Percentiles rank a stretch among this genome's conserved stretches.
Evolutionary conservation across 2,797 vertebrate species (phyloP).

Genomic region (Myripristis murdjan): DNA sequence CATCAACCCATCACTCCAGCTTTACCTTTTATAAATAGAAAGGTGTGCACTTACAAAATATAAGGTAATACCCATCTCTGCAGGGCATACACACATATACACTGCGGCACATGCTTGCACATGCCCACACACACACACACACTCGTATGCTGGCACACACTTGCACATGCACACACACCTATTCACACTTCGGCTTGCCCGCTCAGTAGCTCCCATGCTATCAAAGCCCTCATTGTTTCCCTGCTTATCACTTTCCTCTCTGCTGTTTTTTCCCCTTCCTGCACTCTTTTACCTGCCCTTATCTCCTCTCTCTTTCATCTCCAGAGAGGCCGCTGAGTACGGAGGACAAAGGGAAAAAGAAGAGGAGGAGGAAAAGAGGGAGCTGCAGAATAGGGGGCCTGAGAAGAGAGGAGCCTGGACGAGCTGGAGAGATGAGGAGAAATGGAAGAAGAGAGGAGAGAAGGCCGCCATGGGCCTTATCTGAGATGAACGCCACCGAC

Average conservation of each 20-base stretch:
- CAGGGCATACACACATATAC: conserved; percentile 10
- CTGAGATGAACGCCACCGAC: conserved; percentile 57
- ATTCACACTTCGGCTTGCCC: neutral
- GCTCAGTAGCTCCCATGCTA: conserved; percentile 50
- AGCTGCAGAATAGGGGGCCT: conserved; percentile 59
- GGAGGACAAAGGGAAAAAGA: conserved; percentile 54
- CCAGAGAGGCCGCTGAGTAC: conserved; percentile 60
- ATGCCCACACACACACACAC: conserved; percentile 13
- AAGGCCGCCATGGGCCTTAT: conserved; percentile 74
- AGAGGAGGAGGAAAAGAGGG: conserved; percentile 53
- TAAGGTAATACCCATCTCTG: conserved; percentile 2
- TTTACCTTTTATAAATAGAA: conserved; percentile 17
- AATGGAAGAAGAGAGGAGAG: conserved; percentile 54
- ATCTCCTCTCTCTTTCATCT: conserved; percentile 79
- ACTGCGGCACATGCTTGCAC: neutral
- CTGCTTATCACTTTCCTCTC: conserved; percentile 77
- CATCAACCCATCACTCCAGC: neutral
- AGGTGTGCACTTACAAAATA: conserved; percentile 29
- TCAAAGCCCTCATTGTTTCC: conserved; percentile 78
- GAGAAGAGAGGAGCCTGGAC: conserved; percentile 61
- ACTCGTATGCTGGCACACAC: conserved; percentile 8
- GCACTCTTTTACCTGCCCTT: conserved; percentile 79
- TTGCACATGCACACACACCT: conserved; percentile 34
- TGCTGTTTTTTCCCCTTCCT: conserved; percentile 72
- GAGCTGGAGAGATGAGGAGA: conserved; percentile 27